A percentile compares a stretch with the other conserved stretches of the same genome.
phyloP scores from a whole-genome alignment of 2,888 invertebrate species.

The Eristalis arbustorum region DNA sequence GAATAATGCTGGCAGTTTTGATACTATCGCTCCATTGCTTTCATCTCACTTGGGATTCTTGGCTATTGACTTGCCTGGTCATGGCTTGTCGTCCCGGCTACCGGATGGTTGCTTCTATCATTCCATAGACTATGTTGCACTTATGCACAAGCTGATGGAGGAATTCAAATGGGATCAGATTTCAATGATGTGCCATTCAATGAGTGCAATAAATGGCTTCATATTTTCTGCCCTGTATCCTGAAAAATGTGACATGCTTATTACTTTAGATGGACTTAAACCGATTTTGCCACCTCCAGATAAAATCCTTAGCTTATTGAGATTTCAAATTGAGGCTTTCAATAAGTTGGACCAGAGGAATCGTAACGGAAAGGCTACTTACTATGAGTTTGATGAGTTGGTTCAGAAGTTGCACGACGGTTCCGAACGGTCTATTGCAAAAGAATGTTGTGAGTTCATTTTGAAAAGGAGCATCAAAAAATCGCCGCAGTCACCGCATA shows the following conservation, averaged over 20 bases:
- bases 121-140: conserved; percentile 78
- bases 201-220: conserved; percentile 84
- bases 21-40: conserved; percentile 84
- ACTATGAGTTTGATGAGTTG: conserved; percentile 84
- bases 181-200: conserved; percentile 85
- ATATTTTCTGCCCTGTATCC: conserved; percentile 84
- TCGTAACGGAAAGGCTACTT: conserved; percentile 81
- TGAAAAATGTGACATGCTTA: conserved; percentile 80
- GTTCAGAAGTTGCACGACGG: conserved; percentile 82
- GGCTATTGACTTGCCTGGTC: conserved; percentile 86
- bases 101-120: conserved; percentile 83
- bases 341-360: conserved; percentile 79
- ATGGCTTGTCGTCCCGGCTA: conserved; percentile 86
- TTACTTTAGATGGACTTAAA: conserved; percentile 77
- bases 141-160: conserved; percentile 82
- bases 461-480: conserved; percentile 82
- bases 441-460: conserved; percentile 82
- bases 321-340: conserved; percentile 80
- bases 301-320: conserved; percentile 74
- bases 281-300: conserved; percentile 73
- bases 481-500: conserved; percentile 82
- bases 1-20: conserved; percentile 88
- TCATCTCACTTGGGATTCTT: conserved; percentile 81
- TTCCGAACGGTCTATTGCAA: neutral
- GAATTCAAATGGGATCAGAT: conserved; percentile 86